phyloP scores from a whole-genome alignment of 2,113 vertebrate genomes.

The Antennarius striatus region DNA sequence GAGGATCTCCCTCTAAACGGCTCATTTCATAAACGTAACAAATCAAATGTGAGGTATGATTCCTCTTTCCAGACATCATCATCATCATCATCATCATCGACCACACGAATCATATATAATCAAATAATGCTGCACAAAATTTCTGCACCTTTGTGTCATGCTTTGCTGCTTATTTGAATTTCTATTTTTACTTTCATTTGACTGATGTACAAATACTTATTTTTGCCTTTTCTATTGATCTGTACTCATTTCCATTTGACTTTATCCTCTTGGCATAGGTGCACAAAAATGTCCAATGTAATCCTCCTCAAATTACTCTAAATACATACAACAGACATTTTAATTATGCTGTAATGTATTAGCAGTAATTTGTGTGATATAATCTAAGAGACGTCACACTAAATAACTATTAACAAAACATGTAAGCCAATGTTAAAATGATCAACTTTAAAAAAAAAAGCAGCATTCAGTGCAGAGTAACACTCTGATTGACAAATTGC shows the following conservation, averaged over 20 bases:
- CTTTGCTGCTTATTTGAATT: neutral
- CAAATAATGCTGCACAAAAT: neutral
- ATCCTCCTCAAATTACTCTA: too few species aligned
- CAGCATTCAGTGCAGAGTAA: conserved; percentile 12
- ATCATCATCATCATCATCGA: too few species aligned
- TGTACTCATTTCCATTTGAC: too few species aligned
- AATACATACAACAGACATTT: neutral
- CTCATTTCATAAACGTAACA: neutral
- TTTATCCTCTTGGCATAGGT: too few species aligned
- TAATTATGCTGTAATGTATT: too few species aligned
- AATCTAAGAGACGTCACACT: conserved; percentile 1
- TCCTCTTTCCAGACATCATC: neutral
- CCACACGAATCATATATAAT: too few species aligned
- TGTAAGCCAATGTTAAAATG: neutral
- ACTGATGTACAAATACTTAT: too few species aligned
- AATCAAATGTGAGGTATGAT: neutral
- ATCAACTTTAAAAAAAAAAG: neutral
- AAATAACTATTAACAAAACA: neutral
- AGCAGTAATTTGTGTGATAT: neutral
- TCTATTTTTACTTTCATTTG: too few species aligned
- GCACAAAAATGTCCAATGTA: too few species aligned
- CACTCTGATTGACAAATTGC: neutral
- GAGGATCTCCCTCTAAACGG: neutral
- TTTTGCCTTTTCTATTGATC: too few species aligned
- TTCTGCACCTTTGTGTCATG: neutral